Conservation (phyloP, 2,113 vertebrate species). For the Urocynchramus pylzowi region DNA sequence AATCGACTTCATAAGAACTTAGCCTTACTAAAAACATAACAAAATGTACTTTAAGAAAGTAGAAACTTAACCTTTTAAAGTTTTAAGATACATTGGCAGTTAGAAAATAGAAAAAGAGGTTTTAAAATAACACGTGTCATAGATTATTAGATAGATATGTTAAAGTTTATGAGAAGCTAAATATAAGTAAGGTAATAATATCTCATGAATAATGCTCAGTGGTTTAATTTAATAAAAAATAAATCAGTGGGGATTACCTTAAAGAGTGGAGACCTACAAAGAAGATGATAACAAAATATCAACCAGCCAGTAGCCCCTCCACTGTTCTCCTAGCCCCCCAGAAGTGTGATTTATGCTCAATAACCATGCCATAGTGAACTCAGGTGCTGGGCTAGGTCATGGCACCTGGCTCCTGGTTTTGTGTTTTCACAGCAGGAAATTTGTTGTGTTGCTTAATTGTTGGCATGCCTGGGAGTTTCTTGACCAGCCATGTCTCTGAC, state of each 20-base stretch:
- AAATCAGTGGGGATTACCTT: not conserved
- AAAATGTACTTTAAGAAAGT: not conserved
- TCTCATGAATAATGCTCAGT: not conserved
- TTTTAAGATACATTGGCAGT: not conserved
- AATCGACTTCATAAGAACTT: not conserved
- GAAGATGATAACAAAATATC: not conserved
- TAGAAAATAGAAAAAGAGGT: not conserved
- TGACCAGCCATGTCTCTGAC: not conserved
- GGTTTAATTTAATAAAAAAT: not conserved
- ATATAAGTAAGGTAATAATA: not conserved
- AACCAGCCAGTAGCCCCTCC: not conserved
- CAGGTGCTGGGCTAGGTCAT: not conserved
- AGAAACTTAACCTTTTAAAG: not conserved
- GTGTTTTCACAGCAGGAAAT: not conserved
- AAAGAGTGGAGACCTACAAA: not conserved
- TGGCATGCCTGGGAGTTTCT: not conserved
- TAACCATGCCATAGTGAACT: not conserved
- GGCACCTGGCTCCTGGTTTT: not conserved
- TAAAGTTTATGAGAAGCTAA: not conserved
- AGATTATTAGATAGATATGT: not conserved
- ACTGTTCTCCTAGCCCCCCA: not conserved
- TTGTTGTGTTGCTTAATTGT: not conserved
- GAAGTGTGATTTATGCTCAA: not conserved
- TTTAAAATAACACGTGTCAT: not conserved
- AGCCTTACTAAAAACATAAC: not conserved